These are phyloP conservation scores for Brienomyrus longianalis DNA, from an alignment of 2,113 vertebrate species.

Conservation along the genomic window DNA sequence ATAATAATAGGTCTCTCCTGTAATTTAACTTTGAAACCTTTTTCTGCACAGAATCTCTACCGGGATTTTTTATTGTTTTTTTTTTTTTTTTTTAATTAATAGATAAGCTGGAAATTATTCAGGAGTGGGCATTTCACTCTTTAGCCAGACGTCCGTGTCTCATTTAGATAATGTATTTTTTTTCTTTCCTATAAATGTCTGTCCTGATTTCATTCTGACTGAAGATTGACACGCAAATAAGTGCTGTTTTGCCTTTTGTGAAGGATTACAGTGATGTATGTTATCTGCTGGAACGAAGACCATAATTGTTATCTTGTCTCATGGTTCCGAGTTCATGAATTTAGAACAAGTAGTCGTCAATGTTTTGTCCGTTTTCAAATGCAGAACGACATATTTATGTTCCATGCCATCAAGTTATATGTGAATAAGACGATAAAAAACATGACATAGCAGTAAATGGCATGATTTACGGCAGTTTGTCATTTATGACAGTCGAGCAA, in stretches of 20 bases:
- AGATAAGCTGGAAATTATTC: not conserved
- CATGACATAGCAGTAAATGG: not conserved
- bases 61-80: not conserved
- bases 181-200: not conserved
- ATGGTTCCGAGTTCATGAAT: not conserved
- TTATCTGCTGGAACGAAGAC: not conserved
- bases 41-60: not conserved
- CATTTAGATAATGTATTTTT: not conserved
- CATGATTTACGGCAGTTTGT: not conserved
- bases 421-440: not conserved
- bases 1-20: not conserved
- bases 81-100: not conserved
- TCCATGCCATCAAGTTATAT: not conserved
- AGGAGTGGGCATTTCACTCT: not conserved
- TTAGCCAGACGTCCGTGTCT: not conserved
- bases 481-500: not conserved
- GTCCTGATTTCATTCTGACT: not conserved
- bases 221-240: not conserved
- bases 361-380: not conserved
- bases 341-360: not conserved
- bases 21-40: not conserved
- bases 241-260: not conserved
- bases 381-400: not conserved
- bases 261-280: not conserved
- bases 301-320: not conserved